Conservation (phyloP, 2,113 vertebrate species). For the Halichoerus grypus region DNA sequence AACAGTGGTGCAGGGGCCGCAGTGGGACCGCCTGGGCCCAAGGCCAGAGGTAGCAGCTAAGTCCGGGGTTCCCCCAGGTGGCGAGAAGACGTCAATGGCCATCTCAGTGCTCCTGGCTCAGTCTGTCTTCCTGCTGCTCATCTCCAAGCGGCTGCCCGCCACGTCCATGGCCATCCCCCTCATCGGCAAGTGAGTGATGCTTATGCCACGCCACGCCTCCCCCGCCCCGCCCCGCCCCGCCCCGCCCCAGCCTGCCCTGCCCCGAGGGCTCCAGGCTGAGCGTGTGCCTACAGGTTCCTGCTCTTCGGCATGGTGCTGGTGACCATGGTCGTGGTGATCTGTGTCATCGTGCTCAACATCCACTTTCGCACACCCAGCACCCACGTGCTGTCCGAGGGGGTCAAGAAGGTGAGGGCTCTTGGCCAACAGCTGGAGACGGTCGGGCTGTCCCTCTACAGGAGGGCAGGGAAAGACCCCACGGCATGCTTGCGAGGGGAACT, state of each 20-base stretch:
- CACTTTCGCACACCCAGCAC: constrained; percentile 98
- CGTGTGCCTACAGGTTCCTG: constrained; percentile 90
- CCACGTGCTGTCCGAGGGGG: constrained; percentile 93
- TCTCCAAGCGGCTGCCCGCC: constrained; percentile 95
- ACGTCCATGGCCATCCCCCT: constrained; percentile 95
- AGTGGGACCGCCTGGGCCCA: background rate
- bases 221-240: fast-evolving
- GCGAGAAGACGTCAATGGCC: constrained; percentile 96
- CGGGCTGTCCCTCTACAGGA: background rate
- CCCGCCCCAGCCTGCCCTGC: fast-evolving
- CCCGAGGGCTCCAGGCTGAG: background rate
- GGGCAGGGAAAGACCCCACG: fast-evolving
- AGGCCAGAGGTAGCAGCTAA: background rate
- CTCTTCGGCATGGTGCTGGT: constrained; percentile 98
- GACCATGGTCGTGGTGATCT: constrained; percentile 93
- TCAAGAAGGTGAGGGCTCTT: constrained; percentile 90
- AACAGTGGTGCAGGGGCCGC: too few relatives aligned
- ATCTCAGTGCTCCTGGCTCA: constrained; percentile 97
- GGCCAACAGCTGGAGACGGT: background rate
- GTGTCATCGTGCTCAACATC: constrained; percentile 95
- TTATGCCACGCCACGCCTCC: fast-evolving
- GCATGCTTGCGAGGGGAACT: fast-evolving
- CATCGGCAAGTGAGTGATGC: constrained; percentile 93
- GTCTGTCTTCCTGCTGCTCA: constrained; percentile 97
- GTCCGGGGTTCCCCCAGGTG: constrained; percentile 88